phyloP scores from a whole-genome alignment of 2,888 invertebrate genomes.

The Catocala nupta region DNA sequence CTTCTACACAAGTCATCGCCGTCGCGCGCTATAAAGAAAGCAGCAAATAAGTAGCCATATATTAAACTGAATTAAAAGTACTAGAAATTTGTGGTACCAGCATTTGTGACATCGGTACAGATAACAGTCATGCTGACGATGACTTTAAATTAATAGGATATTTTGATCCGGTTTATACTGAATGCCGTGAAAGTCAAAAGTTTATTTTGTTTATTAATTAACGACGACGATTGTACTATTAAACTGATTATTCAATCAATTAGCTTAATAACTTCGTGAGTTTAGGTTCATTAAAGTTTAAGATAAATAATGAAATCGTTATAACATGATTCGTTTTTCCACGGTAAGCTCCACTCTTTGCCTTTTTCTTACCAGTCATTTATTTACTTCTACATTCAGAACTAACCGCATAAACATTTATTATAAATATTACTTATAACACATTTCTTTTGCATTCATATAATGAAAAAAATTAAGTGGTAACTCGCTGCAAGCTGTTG shows the following conservation, averaged over 20 bases:
- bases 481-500: no score
- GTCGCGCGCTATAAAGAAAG: constrained; percentile 21
- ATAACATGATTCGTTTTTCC: neutral
- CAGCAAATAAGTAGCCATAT: constrained; percentile 13
- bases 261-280: constrained; percentile 9
- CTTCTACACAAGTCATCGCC: constrained; percentile 30
- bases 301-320: constrained; percentile 2
- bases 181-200: neutral
- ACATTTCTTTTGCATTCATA: no score
- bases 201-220: constrained; percentile 8
- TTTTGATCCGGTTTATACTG: neutral
- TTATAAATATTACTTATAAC: no score
- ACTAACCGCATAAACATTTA: no score
- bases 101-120: no score
- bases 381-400: no score
- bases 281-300: neutral
- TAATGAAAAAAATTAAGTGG: no score
- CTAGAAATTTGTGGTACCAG: no score
- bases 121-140: neutral
- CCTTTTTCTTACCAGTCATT: neutral
- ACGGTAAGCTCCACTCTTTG: neutral
- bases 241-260: constrained; percentile 17
- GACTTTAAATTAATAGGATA: constrained; percentile 2
- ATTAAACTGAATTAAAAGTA: no score
- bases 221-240: neutral